phyloP scores from a whole-genome alignment of 2,797 vertebrate species.

The Rhynchotus rufescens region DNA sequence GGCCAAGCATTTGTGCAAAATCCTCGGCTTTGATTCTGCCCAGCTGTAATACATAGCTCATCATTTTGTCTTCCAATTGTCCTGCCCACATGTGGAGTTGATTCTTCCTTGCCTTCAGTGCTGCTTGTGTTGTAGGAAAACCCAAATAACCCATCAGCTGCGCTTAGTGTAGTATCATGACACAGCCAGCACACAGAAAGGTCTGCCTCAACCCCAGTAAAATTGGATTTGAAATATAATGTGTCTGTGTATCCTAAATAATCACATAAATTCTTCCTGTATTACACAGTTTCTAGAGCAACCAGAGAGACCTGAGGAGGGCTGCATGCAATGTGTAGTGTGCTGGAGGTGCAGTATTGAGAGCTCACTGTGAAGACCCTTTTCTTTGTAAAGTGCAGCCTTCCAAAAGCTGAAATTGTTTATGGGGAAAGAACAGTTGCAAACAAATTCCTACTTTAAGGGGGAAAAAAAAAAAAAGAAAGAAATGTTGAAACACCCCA shows the following conservation, averaged over 20 bases:
- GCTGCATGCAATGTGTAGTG: not conserved
- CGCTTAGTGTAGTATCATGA: not conserved
- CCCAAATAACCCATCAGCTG: not conserved
- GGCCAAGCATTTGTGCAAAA: not conserved
- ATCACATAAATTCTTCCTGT: not conserved
- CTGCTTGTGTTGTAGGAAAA: not conserved
- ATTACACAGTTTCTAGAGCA: not conserved
- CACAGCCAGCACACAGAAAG: not conserved
- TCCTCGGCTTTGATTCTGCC: not conserved
- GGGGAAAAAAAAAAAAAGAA: not conserved
- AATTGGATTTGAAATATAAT: not conserved
- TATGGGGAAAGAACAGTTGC: not conserved
- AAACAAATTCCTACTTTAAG: not conserved
- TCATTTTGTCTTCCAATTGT: not conserved
- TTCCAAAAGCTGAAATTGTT: not conserved
- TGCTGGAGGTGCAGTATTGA: constrained; percentile 3
- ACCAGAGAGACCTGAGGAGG: not conserved
- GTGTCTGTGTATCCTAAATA: not conserved
- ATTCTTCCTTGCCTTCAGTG: not conserved
- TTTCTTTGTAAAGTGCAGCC: not conserved
- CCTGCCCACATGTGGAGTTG: not conserved
- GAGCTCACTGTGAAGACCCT: not conserved
- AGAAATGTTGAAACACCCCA: rapidly evolving
- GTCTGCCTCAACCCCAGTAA: not conserved
- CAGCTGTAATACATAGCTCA: rapidly evolving